Conservation (phyloP, 2,888 invertebrate genomes). For the Suillia variegata region DNA sequence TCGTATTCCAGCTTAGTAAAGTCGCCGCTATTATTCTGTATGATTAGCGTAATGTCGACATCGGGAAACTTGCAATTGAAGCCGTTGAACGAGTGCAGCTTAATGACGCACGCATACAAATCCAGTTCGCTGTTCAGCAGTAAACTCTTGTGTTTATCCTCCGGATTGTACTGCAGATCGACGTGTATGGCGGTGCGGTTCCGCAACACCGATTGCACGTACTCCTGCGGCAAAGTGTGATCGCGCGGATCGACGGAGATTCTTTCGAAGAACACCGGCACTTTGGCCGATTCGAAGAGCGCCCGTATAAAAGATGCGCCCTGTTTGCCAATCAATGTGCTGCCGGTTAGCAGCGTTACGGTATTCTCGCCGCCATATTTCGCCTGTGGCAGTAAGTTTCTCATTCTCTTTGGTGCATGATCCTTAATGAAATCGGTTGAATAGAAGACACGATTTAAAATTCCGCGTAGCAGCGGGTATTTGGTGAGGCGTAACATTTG, state of each 20-base stretch:
- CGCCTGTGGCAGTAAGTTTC: constrained; percentile 32
- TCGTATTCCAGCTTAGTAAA: constrained; percentile 49
- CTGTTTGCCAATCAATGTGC: constrained; percentile 37
- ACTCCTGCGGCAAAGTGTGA: constrained; percentile 26
- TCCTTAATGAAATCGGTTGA: background rate
- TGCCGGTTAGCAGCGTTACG: constrained; percentile 42
- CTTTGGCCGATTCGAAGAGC: constrained; percentile 38
- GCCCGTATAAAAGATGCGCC: constrained; percentile 40
- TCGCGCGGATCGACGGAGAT: constrained; percentile 30
- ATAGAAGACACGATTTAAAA: background rate
- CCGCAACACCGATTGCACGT: constrained; percentile 42
- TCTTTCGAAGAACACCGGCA: constrained; percentile 43
- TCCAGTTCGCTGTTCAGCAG: constrained; percentile 42
- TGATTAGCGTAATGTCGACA: constrained; percentile 42
- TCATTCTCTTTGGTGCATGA: background rate
- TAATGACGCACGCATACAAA: constrained; percentile 38
- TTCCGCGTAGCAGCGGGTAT: too few relatives aligned
- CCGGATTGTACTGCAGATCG: constrained; percentile 35
- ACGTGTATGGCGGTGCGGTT: constrained; percentile 45
- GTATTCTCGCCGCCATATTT: constrained; percentile 45
- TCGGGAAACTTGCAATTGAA: constrained; percentile 37
- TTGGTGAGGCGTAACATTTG: too few relatives aligned
- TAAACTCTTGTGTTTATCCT: constrained; percentile 34
- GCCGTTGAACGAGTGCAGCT: constrained; percentile 42
- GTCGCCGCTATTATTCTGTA: constrained; percentile 48